Evolutionary conservation across 53 echinoderm and acorn worm species (phyloP).

Genomic region (Pentamera pediparva): DNA sequence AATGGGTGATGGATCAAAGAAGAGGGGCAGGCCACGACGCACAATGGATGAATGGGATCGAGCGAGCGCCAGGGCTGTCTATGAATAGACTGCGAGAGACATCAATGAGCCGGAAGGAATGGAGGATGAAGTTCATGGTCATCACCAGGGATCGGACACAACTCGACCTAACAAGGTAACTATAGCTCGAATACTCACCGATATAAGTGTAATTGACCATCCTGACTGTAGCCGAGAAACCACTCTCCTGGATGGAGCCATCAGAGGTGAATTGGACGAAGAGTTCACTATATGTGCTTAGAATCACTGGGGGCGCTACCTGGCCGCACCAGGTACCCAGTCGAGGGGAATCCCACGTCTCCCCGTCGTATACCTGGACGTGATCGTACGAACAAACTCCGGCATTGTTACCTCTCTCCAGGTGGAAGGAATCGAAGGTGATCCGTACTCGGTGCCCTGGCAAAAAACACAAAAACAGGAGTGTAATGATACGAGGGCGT

Average conservation of each 20-base stretch:
- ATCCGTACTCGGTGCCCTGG: conserved; percentile 50
- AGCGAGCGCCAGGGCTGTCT: neutral
- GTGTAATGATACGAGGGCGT: no score
- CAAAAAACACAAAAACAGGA: neutral
- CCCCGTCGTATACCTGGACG: conserved; percentile 62
- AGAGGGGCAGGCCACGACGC: no score
- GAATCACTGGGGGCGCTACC: conserved; percentile 40
- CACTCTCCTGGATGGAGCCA: conserved; percentile 52
- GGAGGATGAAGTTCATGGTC: no score
- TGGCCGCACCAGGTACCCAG: conserved; percentile 67
- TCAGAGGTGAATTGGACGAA: conserved; percentile 54
- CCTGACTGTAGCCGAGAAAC: conserved; percentile 53
- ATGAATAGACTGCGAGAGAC: neutral
- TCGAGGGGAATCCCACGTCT: conserved; percentile 16
- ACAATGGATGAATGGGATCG: neutral
- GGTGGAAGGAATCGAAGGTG: conserved; percentile 43
- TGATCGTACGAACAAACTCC: conserved; percentile 50
- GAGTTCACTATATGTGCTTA: conserved; percentile 43
- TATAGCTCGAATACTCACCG: conserved; percentile 37
- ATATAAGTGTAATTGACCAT: conserved; percentile 40
- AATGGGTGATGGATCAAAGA: no score
- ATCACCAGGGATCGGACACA: no score
- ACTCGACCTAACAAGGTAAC: no score
- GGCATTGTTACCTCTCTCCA: conserved; percentile 44
- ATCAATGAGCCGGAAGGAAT: no score